These are phyloP conservation scores for Rhea pennata DNA, from an alignment of 2,113 vertebrate species.

Conservation along the genomic window DNA sequence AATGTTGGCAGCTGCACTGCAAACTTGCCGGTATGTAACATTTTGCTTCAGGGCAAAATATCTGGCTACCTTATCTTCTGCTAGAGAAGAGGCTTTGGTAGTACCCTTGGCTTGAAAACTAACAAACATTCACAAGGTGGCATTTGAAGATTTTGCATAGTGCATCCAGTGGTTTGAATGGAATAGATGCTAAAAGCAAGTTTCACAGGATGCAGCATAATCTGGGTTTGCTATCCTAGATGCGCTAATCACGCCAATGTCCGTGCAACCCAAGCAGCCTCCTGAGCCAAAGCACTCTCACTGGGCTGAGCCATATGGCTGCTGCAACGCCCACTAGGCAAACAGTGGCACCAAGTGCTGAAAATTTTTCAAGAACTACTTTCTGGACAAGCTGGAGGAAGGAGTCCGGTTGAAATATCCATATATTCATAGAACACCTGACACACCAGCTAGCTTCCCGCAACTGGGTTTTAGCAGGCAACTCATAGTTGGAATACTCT, in stretches of 20 bases:
- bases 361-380: neutral
- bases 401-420: neutral
- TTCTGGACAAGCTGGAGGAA: neutral
- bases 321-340: neutral
- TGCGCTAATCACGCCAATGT: accelerated
- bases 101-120: neutral
- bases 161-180: neutral
- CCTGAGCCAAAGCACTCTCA: neutral
- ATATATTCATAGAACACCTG: neutral
- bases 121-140: neutral
- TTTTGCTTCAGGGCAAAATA: conserved; percentile 25
- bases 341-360: neutral
- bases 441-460: neutral
- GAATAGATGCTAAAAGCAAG: too few relatives aligned
- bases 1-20: neutral
- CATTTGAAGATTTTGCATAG: neutral
- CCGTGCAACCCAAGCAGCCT: neutral
- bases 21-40: neutral
- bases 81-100: neutral
- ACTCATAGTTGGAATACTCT: neutral
- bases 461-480: neutral
- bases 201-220: neutral
- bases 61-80: neutral
- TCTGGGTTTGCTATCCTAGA: neutral
- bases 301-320: neutral